These are phyloP conservation scores for Fratercula arctica DNA, from an alignment of 2,797 vertebrate species.

Conservation along the genomic window DNA sequence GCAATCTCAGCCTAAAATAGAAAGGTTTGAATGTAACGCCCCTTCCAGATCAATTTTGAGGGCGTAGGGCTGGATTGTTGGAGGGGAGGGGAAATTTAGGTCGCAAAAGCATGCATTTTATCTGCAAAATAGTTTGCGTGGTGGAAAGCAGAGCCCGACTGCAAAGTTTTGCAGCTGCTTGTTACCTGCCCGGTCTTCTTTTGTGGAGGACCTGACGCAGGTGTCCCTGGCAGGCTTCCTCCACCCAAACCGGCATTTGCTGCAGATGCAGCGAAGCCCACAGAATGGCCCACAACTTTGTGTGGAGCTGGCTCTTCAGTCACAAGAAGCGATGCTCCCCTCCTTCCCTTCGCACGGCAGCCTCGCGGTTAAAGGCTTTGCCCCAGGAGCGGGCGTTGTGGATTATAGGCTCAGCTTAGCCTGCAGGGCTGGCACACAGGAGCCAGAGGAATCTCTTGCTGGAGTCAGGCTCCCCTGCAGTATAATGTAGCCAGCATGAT, in stretches of 20 bases:
- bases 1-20: neutral
- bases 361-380: neutral
- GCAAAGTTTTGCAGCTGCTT: neutral
- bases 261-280: neutral
- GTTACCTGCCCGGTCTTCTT: neutral
- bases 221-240: neutral
- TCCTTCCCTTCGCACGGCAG: neutral
- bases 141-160: neutral
- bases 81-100: neutral
- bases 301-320: neutral
- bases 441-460: neutral
- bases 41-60: neutral
- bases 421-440: neutral
- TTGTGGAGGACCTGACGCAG: neutral
- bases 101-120: rapidly evolving
- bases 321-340: neutral
- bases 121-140: neutral
- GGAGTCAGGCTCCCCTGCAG: neutral
- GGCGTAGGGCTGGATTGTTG: neutral
- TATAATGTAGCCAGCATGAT: neutral
- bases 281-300: neutral
- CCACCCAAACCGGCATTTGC: neutral
- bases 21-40: neutral
- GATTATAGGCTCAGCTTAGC: neutral
- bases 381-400: neutral